Base-by-base conservation (phyloP, 2,888 invertebrate species). In the Clepsis dumicolana region DNA sequence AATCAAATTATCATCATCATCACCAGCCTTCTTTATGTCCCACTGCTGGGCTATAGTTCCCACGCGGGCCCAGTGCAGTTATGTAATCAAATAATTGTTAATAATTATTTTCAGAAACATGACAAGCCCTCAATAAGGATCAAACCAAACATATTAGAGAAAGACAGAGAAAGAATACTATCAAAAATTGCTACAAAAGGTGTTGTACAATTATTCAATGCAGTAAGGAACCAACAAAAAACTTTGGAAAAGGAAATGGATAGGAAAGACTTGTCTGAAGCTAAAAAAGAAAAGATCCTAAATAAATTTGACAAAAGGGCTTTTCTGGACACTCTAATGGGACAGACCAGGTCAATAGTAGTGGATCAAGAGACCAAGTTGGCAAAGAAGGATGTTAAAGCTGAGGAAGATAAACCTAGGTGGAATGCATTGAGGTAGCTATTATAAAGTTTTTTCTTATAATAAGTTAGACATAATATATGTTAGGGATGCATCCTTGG, bases 141-240 rank as follows among this genome's bases (percentile, higher is more conserved):
- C 0, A 98, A 97, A 90, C 98, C 98, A 52, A 95, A 96, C 68
- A 94, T 96, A 73, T 87, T 95, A 73, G 97, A 98, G 75, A 95
- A 95, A 77, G 97, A 97, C 65, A 94, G 96, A 74, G 98, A 98
- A 87, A 95, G 95, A 75, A 90, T 94, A 66, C 86, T 98, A 57
- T 93, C 96, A 38, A 97, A 96, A 94, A 97, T 98, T 77, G 98
- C 98, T 10, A 98, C 98, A 41, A 97, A 97, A 85, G 98, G 98
- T 80, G 98, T 98, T 0, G 98, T 98, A 0, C 98, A 98, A 83
- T 91, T 98, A 72, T 98, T 98, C 80, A 98, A 98, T 94, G 97
- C 98, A 35, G 98, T 98, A 0, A 95, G 95, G 78, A 95, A 96
- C 76, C 98, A 98, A 85, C 98, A 98, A 86, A 97, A 96, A 83